phyloP scores from a whole-genome alignment of 2,888 invertebrate species.

The Elysia crispata region DNA sequence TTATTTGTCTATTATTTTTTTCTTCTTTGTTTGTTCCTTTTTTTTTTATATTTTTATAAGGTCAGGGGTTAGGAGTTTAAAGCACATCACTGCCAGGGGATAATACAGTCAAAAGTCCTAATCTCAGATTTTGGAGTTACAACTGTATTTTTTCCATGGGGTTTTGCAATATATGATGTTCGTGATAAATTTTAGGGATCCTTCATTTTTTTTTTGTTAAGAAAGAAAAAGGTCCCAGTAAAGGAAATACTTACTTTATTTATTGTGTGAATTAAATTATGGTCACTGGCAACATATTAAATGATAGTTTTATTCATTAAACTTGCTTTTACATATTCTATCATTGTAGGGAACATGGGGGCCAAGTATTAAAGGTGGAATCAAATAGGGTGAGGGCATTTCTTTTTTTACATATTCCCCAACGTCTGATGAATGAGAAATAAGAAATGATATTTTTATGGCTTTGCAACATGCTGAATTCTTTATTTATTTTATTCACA shows the following conservation, averaged over 20 bases:
- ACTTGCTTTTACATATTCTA: constrained; percentile 42
- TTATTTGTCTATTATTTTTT: too few relatives aligned
- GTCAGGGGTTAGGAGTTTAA: too few relatives aligned
- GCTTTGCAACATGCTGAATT: not conserved
- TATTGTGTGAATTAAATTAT: not conserved
- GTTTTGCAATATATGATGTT: too few relatives aligned
- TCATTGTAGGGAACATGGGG: constrained; percentile 70
- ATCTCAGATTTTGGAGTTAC: too few relatives aligned
- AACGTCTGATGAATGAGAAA: too few relatives aligned
- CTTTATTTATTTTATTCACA: not conserved
- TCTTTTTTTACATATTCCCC: constrained; percentile 20
- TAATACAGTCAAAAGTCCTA: too few relatives aligned
- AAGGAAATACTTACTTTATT: not conserved
- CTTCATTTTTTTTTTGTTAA: not conserved
- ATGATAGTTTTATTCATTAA: not conserved
- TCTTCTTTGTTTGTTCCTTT: too few relatives aligned
- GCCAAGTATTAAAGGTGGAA: constrained; percentile 64
- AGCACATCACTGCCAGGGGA: too few relatives aligned
- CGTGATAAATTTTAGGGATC: not conserved
- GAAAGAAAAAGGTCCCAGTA: not conserved
- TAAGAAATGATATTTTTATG: not conserved
- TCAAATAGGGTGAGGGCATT: constrained; percentile 67
- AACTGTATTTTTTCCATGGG: too few relatives aligned
- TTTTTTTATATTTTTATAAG: too few relatives aligned
- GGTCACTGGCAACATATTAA: too few relatives aligned